Conservation (phyloP, 2,797 vertebrate species). For the Mus minutoides region DNA sequence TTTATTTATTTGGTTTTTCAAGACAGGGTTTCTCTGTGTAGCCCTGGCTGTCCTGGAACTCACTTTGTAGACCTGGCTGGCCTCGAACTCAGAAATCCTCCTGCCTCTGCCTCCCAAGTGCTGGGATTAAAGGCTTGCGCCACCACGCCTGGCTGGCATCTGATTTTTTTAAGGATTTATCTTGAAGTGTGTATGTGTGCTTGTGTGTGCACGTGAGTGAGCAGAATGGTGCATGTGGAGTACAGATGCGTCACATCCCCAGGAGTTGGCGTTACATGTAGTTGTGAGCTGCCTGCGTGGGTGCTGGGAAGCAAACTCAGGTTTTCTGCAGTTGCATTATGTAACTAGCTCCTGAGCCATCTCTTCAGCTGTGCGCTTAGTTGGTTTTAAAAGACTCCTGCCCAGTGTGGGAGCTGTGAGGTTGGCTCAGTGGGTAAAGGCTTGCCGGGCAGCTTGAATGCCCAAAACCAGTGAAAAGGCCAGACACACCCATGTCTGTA, state of each 20-base stretch:
- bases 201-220: background rate
- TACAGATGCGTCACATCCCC: background rate
- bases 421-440: background rate
- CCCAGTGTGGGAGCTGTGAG: background rate
- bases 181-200: background rate
- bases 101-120: too few relatives aligned
- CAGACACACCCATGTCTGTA: background rate
- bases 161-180: background rate
- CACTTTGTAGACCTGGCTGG: too few relatives aligned
- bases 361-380: background rate
- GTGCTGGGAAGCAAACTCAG: background rate
- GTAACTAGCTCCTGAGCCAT: background rate
- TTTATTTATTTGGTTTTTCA: too few relatives aligned
- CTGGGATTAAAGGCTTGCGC: too few relatives aligned
- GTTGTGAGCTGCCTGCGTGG: background rate
- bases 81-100: too few relatives aligned
- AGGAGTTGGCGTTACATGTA: background rate
- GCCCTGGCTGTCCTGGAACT: too few relatives aligned
- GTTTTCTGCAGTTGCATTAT: background rate
- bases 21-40: too few relatives aligned
- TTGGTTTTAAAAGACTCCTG: background rate
- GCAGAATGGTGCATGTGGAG: background rate
- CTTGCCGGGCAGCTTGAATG: background rate
- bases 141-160: background rate
- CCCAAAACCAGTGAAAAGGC: background rate